Evolutionary conservation across 2,113 vertebrate genomes (phyloP), one percentile per base, ranked within the genome.

Genomic region (Triplophysa rosa): DNA sequence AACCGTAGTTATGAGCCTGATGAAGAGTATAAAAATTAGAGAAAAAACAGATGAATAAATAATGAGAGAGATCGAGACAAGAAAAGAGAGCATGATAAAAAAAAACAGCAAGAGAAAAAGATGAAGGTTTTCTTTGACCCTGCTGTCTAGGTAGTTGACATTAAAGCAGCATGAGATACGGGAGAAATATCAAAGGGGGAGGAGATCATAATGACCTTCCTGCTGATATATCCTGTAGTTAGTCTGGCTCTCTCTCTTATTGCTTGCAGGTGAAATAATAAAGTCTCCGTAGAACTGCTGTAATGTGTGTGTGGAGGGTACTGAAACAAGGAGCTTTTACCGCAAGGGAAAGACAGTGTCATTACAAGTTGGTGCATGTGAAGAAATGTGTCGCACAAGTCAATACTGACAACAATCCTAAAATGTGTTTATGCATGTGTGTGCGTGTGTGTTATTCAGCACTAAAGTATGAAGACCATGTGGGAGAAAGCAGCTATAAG

Each of bases 261-360:
- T 88, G 87, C 85, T 87, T 86, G 83, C 89, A 91, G 89, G 86
- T 91, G 87, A 84, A 89, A 91, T 83, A 90, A 90, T 88, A 90
- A 0, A 0, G 23, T 23, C 52, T 82, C 59, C n/a, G 37, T 74
- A 84, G 84, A 89, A 84, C 87, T 13, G 76, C 63, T 49, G 54
- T 47, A 62, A 67, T 56, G 70, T 61, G 4, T 56, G 67, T 61
- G 4, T 24, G 11, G 75, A 80, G 71, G 77, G 70, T 13, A 45
- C 72, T 29, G 7, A 45, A 16, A 9, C 45, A 24, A n/a, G 24
- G 24, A n/a, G n/a, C 70, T 59, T 72, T 74, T 63, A 42, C 19
- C 42, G 26, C 37, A 45, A 33, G 16, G 37, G 16, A 47, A 72
- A 63, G 8, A 1, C 33, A 33, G 54, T 4, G 8, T 74, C 14